Evolutionary conservation across 2,113 vertebrate genomes (phyloP), one percentile per base, ranked within the genome.

Genomic region (Malaclemys terrapin): DNA sequence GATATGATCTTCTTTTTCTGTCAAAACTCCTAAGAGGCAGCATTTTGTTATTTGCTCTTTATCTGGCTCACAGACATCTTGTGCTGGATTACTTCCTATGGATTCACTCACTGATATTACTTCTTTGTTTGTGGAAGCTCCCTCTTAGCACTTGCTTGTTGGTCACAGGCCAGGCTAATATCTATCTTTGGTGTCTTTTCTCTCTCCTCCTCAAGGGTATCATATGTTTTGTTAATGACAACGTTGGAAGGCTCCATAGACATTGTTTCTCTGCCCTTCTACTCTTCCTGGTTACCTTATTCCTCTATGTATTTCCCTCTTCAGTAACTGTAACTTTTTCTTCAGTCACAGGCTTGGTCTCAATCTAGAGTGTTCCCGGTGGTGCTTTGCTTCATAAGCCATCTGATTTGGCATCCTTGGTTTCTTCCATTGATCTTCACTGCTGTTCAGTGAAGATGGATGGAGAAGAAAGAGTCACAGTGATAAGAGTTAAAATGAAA

Each of bases 401-500:
- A 65, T n/a, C 62, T 17, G 35, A 69, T 69, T 45, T 54, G 10
- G 62, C 0, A n/a, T 76, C 2, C 69, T 83, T 42, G 0, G 4
- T 92, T 92, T 90, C 42, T 89, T 80, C 8, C 10, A 8, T 8
- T 50, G 50, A 76, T 52, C 17, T 80, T 52, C 59, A 90, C 50
- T n/a, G 2, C n/a, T 85, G 75, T 31, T 1, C 10, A 9, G 53
- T 54, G 86, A 87, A 94, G 87, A 59, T 81, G 2, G 0, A 85
- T 22, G 10, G 16, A 12, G 5, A 93, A 59, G 0, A 1, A 50
- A 93, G 82, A 38, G 8, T 56, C 85, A 3, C 4, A 84, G 6
- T 35, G 0, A 10, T 27, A n/a, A 88, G 11, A 82, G 31, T 1
- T 27, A 87, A 56, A 56, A 75, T 25, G 45, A 79, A 76, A 82